Evolutionary conservation across 2,113 vertebrate genomes (phyloP).

Genomic region (Macquaria australasica): DNA sequence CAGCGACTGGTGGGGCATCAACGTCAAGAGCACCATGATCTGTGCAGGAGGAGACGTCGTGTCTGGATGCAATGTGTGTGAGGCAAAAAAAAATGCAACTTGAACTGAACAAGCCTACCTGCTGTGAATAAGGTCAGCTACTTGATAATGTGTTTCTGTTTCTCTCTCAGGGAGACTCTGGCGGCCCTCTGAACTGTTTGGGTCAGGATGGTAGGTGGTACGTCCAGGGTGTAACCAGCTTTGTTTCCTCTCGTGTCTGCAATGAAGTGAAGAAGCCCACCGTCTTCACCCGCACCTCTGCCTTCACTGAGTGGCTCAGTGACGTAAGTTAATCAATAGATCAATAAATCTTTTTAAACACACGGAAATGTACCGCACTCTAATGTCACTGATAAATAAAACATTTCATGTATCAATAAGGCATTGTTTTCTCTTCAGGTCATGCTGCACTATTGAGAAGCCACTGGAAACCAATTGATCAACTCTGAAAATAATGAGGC

Average conservation of each 20-base stretch:
- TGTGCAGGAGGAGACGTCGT: constrained; percentile 80
- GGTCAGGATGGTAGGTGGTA: constrained; percentile 75
- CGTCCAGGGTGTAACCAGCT: constrained; percentile 79
- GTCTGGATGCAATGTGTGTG: constrained; percentile 88
- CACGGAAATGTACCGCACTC: not conserved
- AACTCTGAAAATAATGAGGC: constrained; percentile 19
- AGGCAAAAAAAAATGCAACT: not conserved
- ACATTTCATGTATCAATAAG: constrained; percentile 1
- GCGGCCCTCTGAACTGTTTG: constrained; percentile 77
- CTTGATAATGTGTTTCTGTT: not conserved
- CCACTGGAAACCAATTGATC: not conserved
- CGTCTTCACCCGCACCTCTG: constrained; percentile 77
- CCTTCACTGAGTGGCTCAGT: constrained; percentile 76
- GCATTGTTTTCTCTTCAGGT: constrained; percentile 59
- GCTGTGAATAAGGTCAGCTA: not conserved
- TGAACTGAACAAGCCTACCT: not conserved
- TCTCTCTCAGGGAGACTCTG: constrained; percentile 73
- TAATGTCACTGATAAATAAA: not conserved
- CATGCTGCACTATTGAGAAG: constrained; percentile 60
- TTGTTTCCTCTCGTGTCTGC: constrained; percentile 72
- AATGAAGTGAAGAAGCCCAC: constrained; percentile 80
- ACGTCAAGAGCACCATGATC: constrained; percentile 70
- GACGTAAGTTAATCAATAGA: constrained; percentile 51
- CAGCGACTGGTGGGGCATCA: constrained; percentile 73
- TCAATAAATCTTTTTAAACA: no score